Conservation (phyloP, 2,888 invertebrate genomes). For the Cataglyphis albicans region DNA sequence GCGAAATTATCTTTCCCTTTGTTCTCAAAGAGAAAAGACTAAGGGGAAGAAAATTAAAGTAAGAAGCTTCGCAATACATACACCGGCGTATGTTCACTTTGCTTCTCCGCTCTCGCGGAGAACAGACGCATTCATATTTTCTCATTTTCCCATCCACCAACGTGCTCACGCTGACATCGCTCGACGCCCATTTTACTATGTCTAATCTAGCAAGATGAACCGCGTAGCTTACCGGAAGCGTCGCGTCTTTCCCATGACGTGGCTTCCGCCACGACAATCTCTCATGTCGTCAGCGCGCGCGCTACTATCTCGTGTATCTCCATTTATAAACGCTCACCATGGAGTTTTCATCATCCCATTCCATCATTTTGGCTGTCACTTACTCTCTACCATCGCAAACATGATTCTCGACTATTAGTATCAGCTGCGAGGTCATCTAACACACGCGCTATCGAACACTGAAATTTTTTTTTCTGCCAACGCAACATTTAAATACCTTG, state of each 20-base stretch:
- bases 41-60: not conserved
- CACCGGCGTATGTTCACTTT: not conserved
- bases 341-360: not conserved
- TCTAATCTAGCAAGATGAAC: constrained; percentile 51
- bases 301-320: not conserved
- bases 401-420: constrained; percentile 18
- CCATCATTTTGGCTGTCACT: constrained; percentile 25
- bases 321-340: constrained; percentile 23
- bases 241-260: constrained; percentile 37
- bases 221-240: constrained; percentile 20
- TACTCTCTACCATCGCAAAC: not conserved
- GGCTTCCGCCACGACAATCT: constrained; percentile 31
- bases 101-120: not conserved
- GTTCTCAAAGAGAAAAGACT: constrained; percentile 23
- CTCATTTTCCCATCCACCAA: constrained; percentile 55
- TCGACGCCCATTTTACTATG: constrained; percentile 37
- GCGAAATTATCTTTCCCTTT: constrained; percentile 2
- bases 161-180: constrained; percentile 33
- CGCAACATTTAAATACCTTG: not conserved
- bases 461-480: constrained; percentile 11
- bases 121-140: constrained; percentile 56
- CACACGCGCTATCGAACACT: constrained; percentile 20
- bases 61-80: not conserved
- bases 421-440: constrained; percentile 27
- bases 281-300: constrained; percentile 12